Conservation (phyloP, 2,888 invertebrate genomes). For the Melieria omissa region DNA sequence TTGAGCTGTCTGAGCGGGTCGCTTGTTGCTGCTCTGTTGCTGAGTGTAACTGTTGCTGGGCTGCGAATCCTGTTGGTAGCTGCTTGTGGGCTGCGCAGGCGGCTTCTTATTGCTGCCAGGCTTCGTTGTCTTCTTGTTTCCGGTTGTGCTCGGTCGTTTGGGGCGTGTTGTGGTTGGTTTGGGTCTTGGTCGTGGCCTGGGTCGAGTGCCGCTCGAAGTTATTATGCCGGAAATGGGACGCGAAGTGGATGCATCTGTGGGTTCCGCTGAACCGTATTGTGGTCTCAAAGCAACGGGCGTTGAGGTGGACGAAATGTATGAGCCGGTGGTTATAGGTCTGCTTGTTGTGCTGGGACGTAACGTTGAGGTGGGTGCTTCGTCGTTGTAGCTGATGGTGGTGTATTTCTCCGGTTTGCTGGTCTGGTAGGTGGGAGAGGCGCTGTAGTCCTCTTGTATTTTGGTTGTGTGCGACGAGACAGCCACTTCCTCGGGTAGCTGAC, state of each 20-base stretch:
- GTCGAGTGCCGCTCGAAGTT: slow-evolving; percentile 67
- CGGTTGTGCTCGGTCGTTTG: slow-evolving; percentile 42
- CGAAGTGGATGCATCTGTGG: slow-evolving; percentile 42
- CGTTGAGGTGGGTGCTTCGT: neutral
- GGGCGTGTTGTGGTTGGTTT: slow-evolving; percentile 54
- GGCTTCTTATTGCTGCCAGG: slow-evolving; percentile 34
- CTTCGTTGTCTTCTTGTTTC: slow-evolving; percentile 38
- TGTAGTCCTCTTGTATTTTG: slow-evolving; percentile 53
- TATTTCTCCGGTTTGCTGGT: slow-evolving; percentile 41
- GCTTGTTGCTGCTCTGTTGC: neutral
- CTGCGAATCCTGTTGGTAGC: slow-evolving; percentile 38
- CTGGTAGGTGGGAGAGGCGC: slow-evolving; percentile 45
- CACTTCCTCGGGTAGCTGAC: slow-evolving; percentile 55
- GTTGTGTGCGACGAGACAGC: slow-evolving; percentile 60
- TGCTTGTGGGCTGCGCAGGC: slow-evolving; percentile 26
- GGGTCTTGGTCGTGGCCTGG: slow-evolving; percentile 53
- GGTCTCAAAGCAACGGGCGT: slow-evolving; percentile 47
- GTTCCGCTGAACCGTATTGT: slow-evolving; percentile 39
- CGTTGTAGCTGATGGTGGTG: slow-evolving; percentile 32
- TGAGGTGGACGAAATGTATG: slow-evolving; percentile 44
- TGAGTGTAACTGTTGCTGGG: slow-evolving; percentile 9
- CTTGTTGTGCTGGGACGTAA: slow-evolving; percentile 8
- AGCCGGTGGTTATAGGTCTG: slow-evolving; percentile 36
- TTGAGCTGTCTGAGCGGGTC: slow-evolving; percentile 10
- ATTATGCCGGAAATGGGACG: slow-evolving; percentile 64